Evolutionary conservation across 2,888 invertebrate genomes (phyloP), one percentile per base, ranked within the genome.

Genomic region (Tanypteryx hageni): DNA sequence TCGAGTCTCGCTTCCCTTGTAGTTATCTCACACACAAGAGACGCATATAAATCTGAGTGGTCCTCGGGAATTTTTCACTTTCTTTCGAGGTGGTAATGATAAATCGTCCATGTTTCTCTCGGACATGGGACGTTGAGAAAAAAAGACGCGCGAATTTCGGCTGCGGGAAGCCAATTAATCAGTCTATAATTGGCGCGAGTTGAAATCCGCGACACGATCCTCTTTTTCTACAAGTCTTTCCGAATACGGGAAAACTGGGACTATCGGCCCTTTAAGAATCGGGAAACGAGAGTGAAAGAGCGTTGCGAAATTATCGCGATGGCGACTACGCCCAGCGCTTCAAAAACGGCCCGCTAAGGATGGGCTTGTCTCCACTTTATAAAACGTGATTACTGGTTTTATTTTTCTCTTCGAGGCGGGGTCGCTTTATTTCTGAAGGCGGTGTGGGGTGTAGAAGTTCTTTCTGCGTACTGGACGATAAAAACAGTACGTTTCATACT

Each of bases 131-230:
- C 27, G 44, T 5, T 4, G 76, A 13, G 27, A 27, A 76, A 22
- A 76, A 76, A 76, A 76, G 11, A 27, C 76, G 76, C 27, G 76
- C 44, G 76, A 76, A 76, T 76, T 76, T 76, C 76, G 76, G 44
- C 44, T 44, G 44, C 44, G 44, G 44, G 44, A 22, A 76, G 27
- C 76, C 76, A 76, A 76, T 76, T 76, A 76, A 76, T 76, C 76
- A 76, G 27, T 76, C 76, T 76, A 27, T 76, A 76, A 76, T 76
- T 76, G 76, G 76, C 76, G 76, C 76, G 22, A 27, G 27, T 22
- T 76, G 76, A 76, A 76, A 76, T 76, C 27, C 76, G 22, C 76
- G 27, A 22, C 76, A 27, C 22, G 76, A 76, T 22, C 27, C 76
- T 13, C 76, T 13, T 18, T 22, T 76, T 27, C 22, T 76, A 76